Evolutionary conservation across 2,888 invertebrate genomes (phyloP).

Genomic region (Keiferia lycopersicella): DNA sequence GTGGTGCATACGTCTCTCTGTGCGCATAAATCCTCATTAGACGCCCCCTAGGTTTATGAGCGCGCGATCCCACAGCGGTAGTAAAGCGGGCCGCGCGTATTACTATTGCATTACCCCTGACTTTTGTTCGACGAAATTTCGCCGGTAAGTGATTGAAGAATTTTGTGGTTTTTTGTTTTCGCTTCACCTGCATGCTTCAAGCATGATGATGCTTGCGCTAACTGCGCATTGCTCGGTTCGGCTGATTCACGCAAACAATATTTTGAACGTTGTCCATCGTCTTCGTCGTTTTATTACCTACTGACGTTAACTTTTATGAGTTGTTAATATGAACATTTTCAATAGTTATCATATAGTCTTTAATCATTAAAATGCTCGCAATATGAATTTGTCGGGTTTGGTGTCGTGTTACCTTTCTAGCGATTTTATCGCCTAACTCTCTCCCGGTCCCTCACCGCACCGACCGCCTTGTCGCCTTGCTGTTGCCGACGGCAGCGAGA

Average conservation of each 20-base stretch:
- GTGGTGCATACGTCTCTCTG: conserved; percentile 54
- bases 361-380: neutral
- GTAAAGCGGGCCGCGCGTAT: conserved; percentile 64
- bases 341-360: neutral
- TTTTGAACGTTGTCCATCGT: conserved; percentile 26
- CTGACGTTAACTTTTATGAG: too few species aligned
- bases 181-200: conserved; percentile 7
- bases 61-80: conserved; percentile 67
- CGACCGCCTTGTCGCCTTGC: conserved; percentile 31
- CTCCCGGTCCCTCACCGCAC: conserved; percentile 20
- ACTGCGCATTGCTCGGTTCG: conserved; percentile 24
- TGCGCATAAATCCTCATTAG: conserved; percentile 78
- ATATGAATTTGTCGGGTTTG: neutral
- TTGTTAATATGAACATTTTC: too few species aligned
- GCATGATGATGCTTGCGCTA: neutral
- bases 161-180: conserved; percentile 25
- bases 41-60: conserved; percentile 64
- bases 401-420: neutral
- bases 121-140: conserved; percentile 49
- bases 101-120: conserved; percentile 71
- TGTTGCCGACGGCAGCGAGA: conserved; percentile 43
- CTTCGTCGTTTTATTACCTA: too few species aligned
- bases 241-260: conserved; percentile 14
- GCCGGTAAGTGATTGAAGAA: conserved; percentile 50
- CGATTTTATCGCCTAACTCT: neutral